These are phyloP conservation scores for Pachycephala philippinensis DNA, from an alignment of 2,113 vertebrate species.

Conservation along the genomic window DNA sequence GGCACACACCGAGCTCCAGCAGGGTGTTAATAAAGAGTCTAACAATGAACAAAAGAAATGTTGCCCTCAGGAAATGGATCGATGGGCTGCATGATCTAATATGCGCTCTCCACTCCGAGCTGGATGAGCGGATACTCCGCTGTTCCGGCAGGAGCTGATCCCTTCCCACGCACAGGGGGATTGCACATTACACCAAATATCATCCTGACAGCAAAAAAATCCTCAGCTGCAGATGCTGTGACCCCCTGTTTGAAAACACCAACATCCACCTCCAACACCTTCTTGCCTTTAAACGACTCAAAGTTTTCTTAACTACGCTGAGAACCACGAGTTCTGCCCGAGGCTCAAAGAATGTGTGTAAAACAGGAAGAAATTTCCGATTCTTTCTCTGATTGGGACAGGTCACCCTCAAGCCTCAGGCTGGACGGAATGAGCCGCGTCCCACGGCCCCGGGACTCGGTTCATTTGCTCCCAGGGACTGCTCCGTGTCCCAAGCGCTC, in stretches of 20 bases:
- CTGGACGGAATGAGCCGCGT: neutral
- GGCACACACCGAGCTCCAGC: neutral
- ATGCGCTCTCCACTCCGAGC: neutral
- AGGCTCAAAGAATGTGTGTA: accelerated
- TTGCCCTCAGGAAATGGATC: neutral
- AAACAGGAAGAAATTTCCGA: neutral
- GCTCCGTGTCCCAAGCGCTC: neutral
- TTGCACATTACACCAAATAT: neutral
- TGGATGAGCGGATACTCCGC: neutral
- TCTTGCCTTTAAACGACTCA: neutral
- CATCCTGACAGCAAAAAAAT: neutral
- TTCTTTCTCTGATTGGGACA: accelerated
- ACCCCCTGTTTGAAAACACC: neutral
- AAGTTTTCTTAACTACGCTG: neutral
- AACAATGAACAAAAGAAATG: slow-evolving; percentile 1
- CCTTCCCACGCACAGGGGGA: neutral
- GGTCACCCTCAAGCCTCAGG: neutral
- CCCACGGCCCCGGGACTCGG: accelerated
- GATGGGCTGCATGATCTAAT: neutral
- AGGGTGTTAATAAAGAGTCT: slow-evolving; percentile 14
- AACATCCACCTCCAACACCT: neutral
- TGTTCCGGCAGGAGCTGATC: neutral
- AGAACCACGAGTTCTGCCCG: neutral
- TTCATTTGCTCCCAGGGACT: neutral
- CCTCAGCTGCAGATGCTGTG: neutral